Evolutionary conservation across 2,888 invertebrate species (phyloP), one percentile per base, ranked within the genome.

Genomic region (Euspilapteryx auroguttella): DNA sequence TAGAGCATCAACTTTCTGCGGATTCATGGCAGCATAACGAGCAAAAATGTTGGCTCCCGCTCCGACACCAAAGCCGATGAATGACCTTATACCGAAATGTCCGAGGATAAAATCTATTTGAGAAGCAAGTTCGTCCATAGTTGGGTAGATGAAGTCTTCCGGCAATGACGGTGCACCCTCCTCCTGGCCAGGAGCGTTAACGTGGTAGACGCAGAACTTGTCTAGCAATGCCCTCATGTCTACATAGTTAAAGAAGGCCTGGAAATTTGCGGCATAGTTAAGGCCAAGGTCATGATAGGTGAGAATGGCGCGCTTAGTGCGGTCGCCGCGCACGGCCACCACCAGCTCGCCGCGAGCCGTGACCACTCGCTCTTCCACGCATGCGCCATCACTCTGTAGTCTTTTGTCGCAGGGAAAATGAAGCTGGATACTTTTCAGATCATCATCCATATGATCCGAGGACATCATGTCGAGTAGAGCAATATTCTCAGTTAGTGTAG

Each of bases 271-370:
- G 44, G 91, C 86, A 80, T 91, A 95, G 71, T 98, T 99, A 45
- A 99, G 87, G 49, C 99, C 99, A 66, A 99, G 83, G 81, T 99
- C 99, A 75, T 99, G 99, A 76, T 95, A 98, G 40, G 99, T 99
- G 51, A 99, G 47, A 49, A 99, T 94, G 43, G 96, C 93, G 38
- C 91, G 92, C 69, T 93, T 94, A 45, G 81, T 82, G 43, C 89
- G 83, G 64, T 94, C 90, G 37, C 98, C 99, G 63, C 95, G 93
- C 44, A 97, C 87, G 34, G 94, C 93, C 32, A 99, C 95, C 48
- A 93, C 82, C 45, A 99, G 76, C 45, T 87, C 86, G 37, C 98
- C 97, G 61, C 87, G 87, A 53, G 91, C 90, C 29, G 95, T 96
- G 61, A 91, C 88, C 44, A 98, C 90, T 52, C 89, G 82, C 46